phyloP scores from a whole-genome alignment of 2,113 vertebrate species.

The Butastur rufipennis region DNA sequence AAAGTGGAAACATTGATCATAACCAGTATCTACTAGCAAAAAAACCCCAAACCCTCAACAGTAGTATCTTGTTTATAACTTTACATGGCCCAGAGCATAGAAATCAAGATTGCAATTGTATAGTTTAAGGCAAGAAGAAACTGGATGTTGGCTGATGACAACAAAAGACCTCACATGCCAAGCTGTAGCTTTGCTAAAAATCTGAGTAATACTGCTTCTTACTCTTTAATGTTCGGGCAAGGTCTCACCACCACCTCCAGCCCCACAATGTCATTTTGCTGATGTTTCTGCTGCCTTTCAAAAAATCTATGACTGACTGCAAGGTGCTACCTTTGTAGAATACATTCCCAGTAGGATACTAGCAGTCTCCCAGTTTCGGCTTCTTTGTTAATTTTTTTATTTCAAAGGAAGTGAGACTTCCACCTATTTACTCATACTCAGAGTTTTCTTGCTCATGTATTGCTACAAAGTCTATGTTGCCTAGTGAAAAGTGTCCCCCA shows the following conservation, averaged over 20 bases:
- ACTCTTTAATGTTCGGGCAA: background rate
- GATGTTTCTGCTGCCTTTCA: background rate
- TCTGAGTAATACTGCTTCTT: background rate
- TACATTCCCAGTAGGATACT: background rate
- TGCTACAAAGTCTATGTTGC: background rate
- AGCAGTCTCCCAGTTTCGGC: background rate
- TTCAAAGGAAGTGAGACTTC: background rate
- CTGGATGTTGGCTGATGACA: background rate
- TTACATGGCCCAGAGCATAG: background rate
- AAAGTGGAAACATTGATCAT: background rate
- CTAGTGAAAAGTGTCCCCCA: background rate
- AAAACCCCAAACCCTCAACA: background rate
- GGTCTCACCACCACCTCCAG: background rate
- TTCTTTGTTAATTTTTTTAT: background rate
- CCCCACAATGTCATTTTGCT: background rate
- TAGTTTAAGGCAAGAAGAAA: background rate
- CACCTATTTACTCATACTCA: background rate
- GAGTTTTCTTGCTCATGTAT: background rate
- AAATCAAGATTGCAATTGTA: background rate
- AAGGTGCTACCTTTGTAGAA: background rate
- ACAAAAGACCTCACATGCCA: background rate
- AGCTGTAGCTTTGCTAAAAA: background rate
- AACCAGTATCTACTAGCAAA: background rate
- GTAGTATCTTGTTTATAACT: background rate
- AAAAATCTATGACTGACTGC: background rate